phyloP scores from a whole-genome alignment of 2,888 invertebrate genomes.

The Stenodera caucasica region DNA sequence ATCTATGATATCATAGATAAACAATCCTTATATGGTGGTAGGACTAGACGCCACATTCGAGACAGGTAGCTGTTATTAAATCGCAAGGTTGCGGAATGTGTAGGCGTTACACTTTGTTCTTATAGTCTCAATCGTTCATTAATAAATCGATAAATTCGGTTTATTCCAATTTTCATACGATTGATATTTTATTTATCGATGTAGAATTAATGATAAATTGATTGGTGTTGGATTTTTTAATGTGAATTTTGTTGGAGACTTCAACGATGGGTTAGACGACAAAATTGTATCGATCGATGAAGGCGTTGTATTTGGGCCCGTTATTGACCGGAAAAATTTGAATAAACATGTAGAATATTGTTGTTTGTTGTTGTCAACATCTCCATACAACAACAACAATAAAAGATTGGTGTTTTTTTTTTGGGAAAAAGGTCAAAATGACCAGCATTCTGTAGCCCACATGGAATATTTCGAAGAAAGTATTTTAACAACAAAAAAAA shows the following conservation, averaged over 20 bases:
- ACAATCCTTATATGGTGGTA: conserved; percentile 23
- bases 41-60: conserved; percentile 33
- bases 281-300: conserved; percentile 1
- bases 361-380: background rate
- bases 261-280: conserved; percentile 13
- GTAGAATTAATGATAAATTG: too few relatives aligned
- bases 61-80: conserved; percentile 40
- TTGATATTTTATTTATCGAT: background rate
- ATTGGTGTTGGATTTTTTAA: too few relatives aligned
- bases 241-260: conserved; percentile 2
- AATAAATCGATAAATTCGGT: background rate
- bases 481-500: conserved; percentile 34
- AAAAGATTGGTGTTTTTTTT: conserved; percentile 5
- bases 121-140: background rate
- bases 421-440: conserved; percentile 24
- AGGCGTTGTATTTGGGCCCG: conserved; percentile 2
- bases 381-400: background rate
- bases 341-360: conserved; percentile 10
- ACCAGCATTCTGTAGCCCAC: conserved; percentile 13
- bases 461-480: conserved; percentile 20
- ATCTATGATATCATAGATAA: conserved; percentile 21
- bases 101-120: conserved; percentile 26
- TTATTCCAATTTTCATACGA: background rate
- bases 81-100: conserved; percentile 33
- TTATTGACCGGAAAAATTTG: conserved; percentile 6